Evolutionary conservation across 1,140 invertebrate genomes (phyloP).

Genomic region (Pissodes strobi): DNA sequence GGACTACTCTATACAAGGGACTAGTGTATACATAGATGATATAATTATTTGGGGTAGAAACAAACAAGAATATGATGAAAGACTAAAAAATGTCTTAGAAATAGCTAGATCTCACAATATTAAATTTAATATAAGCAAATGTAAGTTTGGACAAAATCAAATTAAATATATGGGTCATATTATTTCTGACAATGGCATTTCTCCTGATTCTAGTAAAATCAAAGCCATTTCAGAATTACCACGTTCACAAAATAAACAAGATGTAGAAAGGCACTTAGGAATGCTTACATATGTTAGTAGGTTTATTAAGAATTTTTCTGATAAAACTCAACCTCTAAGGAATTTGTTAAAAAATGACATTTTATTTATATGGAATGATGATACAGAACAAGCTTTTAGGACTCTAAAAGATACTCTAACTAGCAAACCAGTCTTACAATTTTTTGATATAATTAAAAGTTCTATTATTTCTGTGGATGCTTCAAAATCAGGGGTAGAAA

Average conservation of each 20-base stretch:
- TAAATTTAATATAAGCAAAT: no score
- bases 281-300: slow-evolving; percentile 55
- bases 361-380: slow-evolving; percentile 37
- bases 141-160: no score
- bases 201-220: slow-evolving; percentile 44
- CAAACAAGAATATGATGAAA: slow-evolving; percentile 41
- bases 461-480: no score
- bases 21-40: no score
- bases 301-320: slow-evolving; percentile 53
- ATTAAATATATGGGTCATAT: slow-evolving; percentile 52
- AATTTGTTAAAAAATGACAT: slow-evolving; percentile 42
- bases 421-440: slow-evolving; percentile 42
- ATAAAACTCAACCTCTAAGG: slow-evolving; percentile 40
- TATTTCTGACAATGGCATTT: slow-evolving; percentile 50
- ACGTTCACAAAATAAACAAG: slow-evolving; percentile 46
- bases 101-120: no score
- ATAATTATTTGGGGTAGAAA: no score
- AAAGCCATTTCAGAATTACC: slow-evolving; percentile 44
- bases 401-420: slow-evolving; percentile 45
- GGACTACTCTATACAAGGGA: slow-evolving; percentile 53
- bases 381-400: slow-evolving; percentile 40
- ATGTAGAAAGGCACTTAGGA: slow-evolving; percentile 52
- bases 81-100: slow-evolving; percentile 41
- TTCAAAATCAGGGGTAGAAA: no score
- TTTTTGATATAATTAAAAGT: slow-evolving; percentile 48